These are phyloP conservation scores for Lissonota sp. DNA, from an alignment of 2,888 invertebrate genomes.

Conservation along the genomic window DNA sequence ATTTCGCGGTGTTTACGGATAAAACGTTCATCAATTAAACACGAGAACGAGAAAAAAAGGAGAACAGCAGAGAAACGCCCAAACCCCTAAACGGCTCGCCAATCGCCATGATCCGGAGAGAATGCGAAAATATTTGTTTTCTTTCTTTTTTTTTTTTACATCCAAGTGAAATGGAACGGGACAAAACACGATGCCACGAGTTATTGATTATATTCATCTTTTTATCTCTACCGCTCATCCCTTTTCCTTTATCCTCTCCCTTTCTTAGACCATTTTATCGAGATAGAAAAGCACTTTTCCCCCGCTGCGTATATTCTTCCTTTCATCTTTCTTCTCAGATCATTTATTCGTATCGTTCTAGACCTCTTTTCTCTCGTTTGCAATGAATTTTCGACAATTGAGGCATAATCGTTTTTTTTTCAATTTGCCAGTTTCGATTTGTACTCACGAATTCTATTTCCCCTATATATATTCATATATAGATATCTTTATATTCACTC, in stretches of 20 bases:
- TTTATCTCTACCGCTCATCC: not conserved
- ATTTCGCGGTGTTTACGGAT: constrained; percentile 63
- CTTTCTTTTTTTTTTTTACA: constrained; percentile 5
- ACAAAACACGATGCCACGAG: not conserved
- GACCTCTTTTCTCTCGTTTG: not conserved
- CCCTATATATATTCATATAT: not conserved
- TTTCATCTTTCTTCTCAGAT: not conserved
- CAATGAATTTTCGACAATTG: constrained; percentile 4
- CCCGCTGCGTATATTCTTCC: too few relatives aligned
- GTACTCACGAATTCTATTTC: too few relatives aligned
- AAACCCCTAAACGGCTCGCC: too few relatives aligned
- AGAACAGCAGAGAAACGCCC: too few relatives aligned
- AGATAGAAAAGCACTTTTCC: not conserved
- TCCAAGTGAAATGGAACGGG: constrained; percentile 3
- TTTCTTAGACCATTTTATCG: too few relatives aligned
- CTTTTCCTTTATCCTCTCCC: too few relatives aligned
- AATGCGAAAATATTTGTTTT: not conserved
- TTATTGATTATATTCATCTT: not conserved
- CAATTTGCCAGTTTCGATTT: not conserved
- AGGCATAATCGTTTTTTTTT: constrained; percentile 4
- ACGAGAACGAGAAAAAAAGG: too few relatives aligned
- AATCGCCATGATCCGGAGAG: too few relatives aligned
- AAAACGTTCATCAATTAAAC: not conserved
- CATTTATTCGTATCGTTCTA: not conserved
- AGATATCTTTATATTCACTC: not conserved